Evolutionary conservation across 1,140 invertebrate species (phyloP).

Genomic region (Drosophila ananassae): DNA sequence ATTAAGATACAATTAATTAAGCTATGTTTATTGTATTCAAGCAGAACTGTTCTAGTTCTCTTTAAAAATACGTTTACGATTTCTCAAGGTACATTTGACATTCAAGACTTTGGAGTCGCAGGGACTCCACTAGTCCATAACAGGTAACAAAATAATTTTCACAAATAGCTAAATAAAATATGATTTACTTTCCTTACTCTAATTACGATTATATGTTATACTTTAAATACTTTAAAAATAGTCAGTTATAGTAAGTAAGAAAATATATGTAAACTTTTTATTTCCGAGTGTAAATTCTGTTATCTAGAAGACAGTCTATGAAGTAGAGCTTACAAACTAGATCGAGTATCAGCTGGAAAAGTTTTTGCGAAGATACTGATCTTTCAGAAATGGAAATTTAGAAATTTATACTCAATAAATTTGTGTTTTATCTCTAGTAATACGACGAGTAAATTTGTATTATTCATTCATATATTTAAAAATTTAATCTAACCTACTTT

Average conservation of each 20-base stretch:
- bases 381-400: not conserved
- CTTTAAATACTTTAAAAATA: slow-evolving; percentile 49
- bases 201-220: slow-evolving; percentile 4
- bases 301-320: slow-evolving; percentile 80
- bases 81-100: slow-evolving; percentile 73
- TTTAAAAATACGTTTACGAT: slow-evolving; percentile 23
- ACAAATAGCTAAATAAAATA: slow-evolving; percentile 58
- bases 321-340: slow-evolving; percentile 69
- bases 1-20: slow-evolving; percentile 7
- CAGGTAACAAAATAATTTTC: slow-evolving; percentile 65
- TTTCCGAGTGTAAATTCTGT: slow-evolving; percentile 69
- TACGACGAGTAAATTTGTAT: slow-evolving; percentile 16
- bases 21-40: slow-evolving; percentile 1
- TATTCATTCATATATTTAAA: not conserved
- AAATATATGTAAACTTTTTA: slow-evolving; percentile 55
- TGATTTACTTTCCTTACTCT: slow-evolving; percentile 14
- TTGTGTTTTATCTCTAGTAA: slow-evolving; percentile 1
- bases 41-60: slow-evolving; percentile 14
- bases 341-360: slow-evolving; percentile 17
- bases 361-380: not conserved
- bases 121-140: slow-evolving; percentile 57
- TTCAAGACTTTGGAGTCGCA: slow-evolving; percentile 40
- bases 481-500: slow-evolving; percentile 29
- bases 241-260: slow-evolving; percentile 65
- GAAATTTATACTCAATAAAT: not conserved